Base-by-base conservation (phyloP, 2,797 vertebrate genomes). In the Sternotherus odoratus region DNA sequence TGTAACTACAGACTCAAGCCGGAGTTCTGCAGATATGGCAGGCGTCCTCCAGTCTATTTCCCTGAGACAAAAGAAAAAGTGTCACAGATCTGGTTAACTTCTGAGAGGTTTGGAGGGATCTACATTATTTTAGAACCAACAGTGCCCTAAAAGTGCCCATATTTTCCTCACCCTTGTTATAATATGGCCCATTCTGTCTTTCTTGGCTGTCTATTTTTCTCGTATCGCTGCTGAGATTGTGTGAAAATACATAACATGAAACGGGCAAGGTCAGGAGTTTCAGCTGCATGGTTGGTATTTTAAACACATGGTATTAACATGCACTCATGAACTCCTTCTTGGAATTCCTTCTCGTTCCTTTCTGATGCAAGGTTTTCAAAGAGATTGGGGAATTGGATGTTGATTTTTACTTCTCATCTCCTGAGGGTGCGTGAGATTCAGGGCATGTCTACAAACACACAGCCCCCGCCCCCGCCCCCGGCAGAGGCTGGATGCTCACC, bases 401-500 rank as follows among this genome's bases (percentile, higher is more conserved):
- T 30, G 12, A 28, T 12, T 28, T 57, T 57, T 57, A 57, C 12
- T 2, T 60, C 57, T 33, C 33, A 33, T 60, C 57, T 30, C 8
- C 28, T 15, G 13, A 30, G 28, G 28, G 56, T 30, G 13, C 16
- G 56, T 15, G 56, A 33, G 56, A 60, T 60, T 60, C 56, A 60
- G 56, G 66, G 19, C 28, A 28, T 19, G 24, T 33, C 57, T 24
- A 23, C 51, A 53, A 53, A 53, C 51, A 53, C 51, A 53, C 21
- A 53, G 51, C 23, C 21, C 39, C 33, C 28, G 51, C 23, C 21
- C 39, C 33, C 28, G 28, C 54, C 16, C 66, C 5, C 39, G 12
- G 21, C 23, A 16, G 5, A 4, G 36, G 39, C 1, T 81, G 80
- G 0, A 8, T 75, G 12, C 98, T 98, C 96, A 98, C 98, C 95